A percentile compares a stretch with the other conserved stretches of the same genome.
Evolutionary conservation across 2,888 invertebrate species (phyloP).

Genomic region (Drosophila hamatofila): DNA sequence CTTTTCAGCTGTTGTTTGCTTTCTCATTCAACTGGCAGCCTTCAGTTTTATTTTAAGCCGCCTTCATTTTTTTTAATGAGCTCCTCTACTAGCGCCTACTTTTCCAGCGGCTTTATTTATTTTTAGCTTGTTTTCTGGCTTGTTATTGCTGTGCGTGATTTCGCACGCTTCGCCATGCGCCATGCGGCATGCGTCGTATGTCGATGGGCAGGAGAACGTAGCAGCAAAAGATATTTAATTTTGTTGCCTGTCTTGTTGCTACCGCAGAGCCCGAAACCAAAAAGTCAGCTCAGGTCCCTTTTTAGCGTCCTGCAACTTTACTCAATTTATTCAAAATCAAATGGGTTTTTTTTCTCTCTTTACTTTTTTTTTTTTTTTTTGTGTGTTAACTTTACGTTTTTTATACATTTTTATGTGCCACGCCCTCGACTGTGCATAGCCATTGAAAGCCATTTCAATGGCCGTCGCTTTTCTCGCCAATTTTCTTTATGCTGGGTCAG

Average conservation of each 20-base stretch:
- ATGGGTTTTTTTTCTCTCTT: constrained; percentile 68
- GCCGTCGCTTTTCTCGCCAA: constrained; percentile 80
- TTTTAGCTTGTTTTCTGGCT: constrained; percentile 60
- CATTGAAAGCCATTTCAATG: constrained; percentile 77
- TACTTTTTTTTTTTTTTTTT: constrained; percentile 53
- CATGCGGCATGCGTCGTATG: constrained; percentile 34
- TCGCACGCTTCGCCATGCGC: constrained; percentile 57
- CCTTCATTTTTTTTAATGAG: constrained; percentile 72
- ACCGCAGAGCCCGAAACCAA: constrained; percentile 2
- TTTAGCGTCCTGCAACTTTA: constrained; percentile 66
- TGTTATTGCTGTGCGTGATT: constrained; percentile 71
- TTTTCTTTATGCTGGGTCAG: constrained; percentile 74
- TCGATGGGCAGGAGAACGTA: neutral
- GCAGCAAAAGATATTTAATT: constrained; percentile 67
- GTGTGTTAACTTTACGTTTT: constrained; percentile 21
- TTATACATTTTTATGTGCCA: constrained; percentile 39
- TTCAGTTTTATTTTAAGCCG: constrained; percentile 32
- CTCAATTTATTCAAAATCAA: constrained; percentile 81
- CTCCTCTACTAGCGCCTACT: constrained; percentile 41
- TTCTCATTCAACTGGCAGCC: constrained; percentile 16
- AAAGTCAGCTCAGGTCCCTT: constrained; percentile 27
- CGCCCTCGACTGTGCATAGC: constrained; percentile 46
- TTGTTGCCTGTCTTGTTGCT: constrained; percentile 35
- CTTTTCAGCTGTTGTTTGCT: constrained; percentile 23
- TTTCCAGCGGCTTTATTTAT: constrained; percentile 24